Conservation (phyloP, 1,140 invertebrate species). For the Drosophila obscura region DNA sequence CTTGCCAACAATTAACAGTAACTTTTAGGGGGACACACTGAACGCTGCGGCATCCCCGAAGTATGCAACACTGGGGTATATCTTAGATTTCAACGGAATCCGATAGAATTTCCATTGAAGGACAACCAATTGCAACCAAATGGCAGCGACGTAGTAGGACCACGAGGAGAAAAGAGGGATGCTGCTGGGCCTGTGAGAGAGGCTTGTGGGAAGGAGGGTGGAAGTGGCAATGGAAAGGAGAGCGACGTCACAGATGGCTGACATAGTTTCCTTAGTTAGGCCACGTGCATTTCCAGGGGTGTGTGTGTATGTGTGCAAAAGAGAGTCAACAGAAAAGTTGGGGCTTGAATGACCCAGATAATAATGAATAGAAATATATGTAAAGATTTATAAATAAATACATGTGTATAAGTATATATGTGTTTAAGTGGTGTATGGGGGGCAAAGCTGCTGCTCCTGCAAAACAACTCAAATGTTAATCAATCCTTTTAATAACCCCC, state of each 20-base stretch:
- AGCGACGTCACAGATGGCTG: constrained; percentile 64
- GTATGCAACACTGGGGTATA: constrained; percentile 26
- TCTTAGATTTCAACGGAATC: background rate
- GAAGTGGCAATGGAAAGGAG: constrained; percentile 11
- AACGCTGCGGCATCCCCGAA: constrained; percentile 13
- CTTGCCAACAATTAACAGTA: background rate
- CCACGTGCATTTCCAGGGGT: constrained; percentile 40
- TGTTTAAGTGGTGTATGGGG: no score
- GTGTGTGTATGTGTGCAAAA: constrained; percentile 35
- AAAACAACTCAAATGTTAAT: no score
- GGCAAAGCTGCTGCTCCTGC: no score
- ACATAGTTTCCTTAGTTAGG: constrained; percentile 76
- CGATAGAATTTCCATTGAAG: constrained; percentile 33
- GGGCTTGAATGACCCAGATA: constrained; percentile 53
- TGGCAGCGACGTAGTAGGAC: constrained; percentile 40
- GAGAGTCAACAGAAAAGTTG: constrained; percentile 25
- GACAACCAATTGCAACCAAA: constrained; percentile 34
- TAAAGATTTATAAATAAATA: constrained; percentile 24
- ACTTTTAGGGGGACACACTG: no score
- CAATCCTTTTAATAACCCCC: no score
- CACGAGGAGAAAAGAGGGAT: background rate
- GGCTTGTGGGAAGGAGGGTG: background rate
- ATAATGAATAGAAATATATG: constrained; percentile 38
- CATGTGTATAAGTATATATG: no score
- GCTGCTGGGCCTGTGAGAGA: background rate